Evolutionary conservation across 2,888 invertebrate genomes (phyloP).

Genomic region (Phragmatobia fuliginosa): DNA sequence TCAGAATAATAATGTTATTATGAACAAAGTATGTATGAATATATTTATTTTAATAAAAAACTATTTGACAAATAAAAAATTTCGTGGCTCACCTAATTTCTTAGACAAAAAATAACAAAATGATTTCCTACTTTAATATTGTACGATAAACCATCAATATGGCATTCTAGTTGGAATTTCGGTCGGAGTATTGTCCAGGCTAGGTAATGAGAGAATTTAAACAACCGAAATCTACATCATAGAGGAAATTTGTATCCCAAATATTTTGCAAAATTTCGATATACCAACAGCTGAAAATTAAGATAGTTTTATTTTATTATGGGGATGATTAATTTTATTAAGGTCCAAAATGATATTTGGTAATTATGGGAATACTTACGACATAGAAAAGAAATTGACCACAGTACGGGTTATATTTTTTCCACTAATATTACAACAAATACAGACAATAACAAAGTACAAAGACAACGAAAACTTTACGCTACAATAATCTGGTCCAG

Average conservation of each 20-base stretch:
- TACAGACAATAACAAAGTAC: conserved; percentile 14
- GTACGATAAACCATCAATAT: not conserved
- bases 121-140: not conserved
- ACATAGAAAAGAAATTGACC: not conserved
- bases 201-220: not conserved
- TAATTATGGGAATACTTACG: not conserved
- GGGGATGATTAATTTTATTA: not conserved
- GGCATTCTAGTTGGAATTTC: not conserved
- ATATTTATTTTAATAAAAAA: no score
- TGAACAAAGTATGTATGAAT: not conserved
- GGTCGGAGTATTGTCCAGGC: not conserved
- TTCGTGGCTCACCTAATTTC: not conserved
- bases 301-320: not conserved
- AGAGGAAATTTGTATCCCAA: not conserved
- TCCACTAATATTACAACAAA: not conserved
- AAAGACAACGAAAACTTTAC: conserved; percentile 3
- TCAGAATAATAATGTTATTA: not conserved
- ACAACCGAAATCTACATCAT: not conserved
- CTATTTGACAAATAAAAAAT: no score
- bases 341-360: not conserved
- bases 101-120: not conserved
- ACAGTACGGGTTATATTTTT: not conserved
- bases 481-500: not conserved
- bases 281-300: not conserved
- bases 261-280: not conserved